Percentiles rank a stretch among this genome's conserved stretches.
These are phyloP conservation scores for Trinorchestia longiramus DNA, from an alignment of 1,140 invertebrate species.

Conservation along the genomic window DNA sequence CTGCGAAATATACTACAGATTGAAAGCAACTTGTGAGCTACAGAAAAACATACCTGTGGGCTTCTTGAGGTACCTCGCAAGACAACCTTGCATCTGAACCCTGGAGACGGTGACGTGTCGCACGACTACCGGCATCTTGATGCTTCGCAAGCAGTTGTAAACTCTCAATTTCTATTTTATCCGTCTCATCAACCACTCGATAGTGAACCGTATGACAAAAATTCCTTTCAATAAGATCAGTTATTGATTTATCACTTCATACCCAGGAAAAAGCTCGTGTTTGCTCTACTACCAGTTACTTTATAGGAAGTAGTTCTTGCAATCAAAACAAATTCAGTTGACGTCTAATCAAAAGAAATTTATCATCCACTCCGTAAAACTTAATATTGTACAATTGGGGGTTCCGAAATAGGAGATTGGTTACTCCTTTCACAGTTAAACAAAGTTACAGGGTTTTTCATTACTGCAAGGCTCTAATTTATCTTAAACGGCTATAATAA, in stretches of 20 bases:
- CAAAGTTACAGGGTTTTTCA: background rate
- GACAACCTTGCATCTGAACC: slow-evolving; percentile 19
- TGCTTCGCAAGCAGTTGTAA: background rate
- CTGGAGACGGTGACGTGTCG: slow-evolving; percentile 25
- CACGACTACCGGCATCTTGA: slow-evolving; percentile 8
- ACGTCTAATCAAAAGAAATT: background rate
- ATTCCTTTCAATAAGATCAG: background rate
- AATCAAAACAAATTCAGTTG: background rate
- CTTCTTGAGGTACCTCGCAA: slow-evolving; percentile 20
- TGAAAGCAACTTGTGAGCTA: background rate
- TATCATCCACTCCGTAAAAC: background rate
- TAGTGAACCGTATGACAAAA: background rate
- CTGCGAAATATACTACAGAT: no score
- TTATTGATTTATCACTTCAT: background rate
- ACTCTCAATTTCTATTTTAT: background rate
- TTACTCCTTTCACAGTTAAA: background rate
- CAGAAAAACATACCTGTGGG: background rate
- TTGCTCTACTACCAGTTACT: background rate
- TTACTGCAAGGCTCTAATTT: background rate
- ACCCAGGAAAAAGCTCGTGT: background rate
- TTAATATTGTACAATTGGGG: background rate
- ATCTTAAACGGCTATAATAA: background rate
- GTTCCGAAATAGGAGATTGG: background rate
- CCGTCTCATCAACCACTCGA: background rate
- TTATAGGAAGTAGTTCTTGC: background rate